These are phyloP conservation scores for Nerophis lumbriciformis DNA, from an alignment of 2,113 vertebrate species.

Conservation along the genomic window DNA sequence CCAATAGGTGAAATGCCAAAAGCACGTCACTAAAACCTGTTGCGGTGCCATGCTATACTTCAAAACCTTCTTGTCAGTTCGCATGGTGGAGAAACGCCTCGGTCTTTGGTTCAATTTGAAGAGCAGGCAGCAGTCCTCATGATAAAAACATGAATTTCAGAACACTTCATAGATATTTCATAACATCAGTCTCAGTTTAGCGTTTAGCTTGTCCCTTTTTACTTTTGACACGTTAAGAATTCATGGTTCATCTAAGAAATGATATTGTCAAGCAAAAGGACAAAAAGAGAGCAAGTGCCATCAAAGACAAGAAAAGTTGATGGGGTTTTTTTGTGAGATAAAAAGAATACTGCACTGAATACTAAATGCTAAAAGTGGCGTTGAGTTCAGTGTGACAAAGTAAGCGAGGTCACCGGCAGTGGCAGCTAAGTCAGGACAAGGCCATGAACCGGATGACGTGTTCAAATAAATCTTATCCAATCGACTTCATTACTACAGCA, in stretches of 20 bases:
- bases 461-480: neutral
- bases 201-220: neutral
- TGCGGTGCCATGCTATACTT: no score
- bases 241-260: neutral
- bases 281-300: neutral
- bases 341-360: neutral
- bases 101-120: neutral
- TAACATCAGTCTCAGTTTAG: neutral
- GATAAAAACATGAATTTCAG: neutral
- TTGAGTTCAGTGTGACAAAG: slow-evolving; percentile 3
- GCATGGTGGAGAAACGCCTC: neutral
- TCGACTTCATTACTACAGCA: no score
- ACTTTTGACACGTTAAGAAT: neutral
- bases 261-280: no score
- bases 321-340: no score
- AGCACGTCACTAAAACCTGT: no score
- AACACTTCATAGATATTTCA: neutral
- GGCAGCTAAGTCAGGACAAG: no score
- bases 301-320: neutral
- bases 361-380: neutral
- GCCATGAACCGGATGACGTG: neutral
- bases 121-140: neutral
- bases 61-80: no score
- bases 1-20: no score
- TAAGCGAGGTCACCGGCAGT: neutral